A percentile compares a stretch with the other conserved stretches of the same genome.
These are phyloP conservation scores for Oenanthe melanoleuca DNA, from an alignment of 2,113 vertebrate genomes.

Conservation along the genomic window DNA sequence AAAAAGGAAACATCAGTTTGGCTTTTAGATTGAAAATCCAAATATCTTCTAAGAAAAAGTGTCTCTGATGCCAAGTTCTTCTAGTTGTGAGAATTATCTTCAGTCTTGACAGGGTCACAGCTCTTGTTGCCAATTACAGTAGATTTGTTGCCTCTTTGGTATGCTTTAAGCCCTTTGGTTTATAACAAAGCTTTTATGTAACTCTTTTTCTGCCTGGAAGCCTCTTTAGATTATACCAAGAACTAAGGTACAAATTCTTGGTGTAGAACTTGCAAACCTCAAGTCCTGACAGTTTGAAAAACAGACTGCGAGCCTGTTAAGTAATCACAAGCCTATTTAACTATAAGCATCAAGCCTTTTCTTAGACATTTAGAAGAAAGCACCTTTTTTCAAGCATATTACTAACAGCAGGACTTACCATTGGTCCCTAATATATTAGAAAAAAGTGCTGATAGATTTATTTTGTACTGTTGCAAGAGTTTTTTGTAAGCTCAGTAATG, in stretches of 20 bases:
- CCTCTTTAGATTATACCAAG: neutral
- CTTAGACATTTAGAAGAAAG: neutral
- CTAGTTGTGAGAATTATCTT: neutral
- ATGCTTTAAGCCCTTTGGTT: neutral
- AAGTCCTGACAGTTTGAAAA: neutral
- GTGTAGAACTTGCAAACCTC: neutral
- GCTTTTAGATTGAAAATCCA: neutral
- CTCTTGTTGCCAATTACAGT: neutral
- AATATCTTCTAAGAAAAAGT: neutral
- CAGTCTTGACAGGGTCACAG: neutral
- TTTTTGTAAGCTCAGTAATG: neutral
- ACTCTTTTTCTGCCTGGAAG: neutral
- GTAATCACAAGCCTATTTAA: neutral
- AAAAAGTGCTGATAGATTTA: neutral
- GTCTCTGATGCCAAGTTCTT: neutral
- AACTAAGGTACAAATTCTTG: neutral
- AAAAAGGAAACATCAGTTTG: neutral
- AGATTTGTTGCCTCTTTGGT: neutral
- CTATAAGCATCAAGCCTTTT: neutral
- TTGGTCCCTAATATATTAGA: neutral
- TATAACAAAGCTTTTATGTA: neutral
- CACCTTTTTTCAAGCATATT: neutral
- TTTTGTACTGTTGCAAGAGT: neutral
- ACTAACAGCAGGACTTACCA: neutral
- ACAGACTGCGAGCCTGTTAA: neutral